phyloP scores from a whole-genome alignment of 2,797 vertebrate genomes.

The Sebastes iracundus region DNA sequence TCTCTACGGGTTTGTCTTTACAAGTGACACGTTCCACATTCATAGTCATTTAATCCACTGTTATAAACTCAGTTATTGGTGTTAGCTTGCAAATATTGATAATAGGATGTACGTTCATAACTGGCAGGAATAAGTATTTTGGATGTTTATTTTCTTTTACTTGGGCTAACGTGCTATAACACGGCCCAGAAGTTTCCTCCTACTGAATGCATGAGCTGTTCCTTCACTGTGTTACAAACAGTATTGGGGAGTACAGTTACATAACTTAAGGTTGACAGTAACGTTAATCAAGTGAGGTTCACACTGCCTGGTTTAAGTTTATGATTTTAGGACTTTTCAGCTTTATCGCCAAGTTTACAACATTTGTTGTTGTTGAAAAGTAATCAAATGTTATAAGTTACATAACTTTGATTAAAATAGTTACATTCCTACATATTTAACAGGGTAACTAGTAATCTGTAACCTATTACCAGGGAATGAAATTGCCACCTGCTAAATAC shows the following conservation, averaged over 20 bases:
- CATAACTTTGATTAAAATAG: background rate
- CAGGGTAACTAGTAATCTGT: background rate
- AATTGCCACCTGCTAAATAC: no score
- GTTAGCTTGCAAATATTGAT: background rate
- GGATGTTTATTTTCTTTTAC: background rate
- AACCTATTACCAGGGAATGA: background rate
- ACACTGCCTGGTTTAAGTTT: background rate
- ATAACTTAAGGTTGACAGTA: no score
- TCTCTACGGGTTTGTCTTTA: background rate
- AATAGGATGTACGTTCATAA: background rate
- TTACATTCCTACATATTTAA: background rate
- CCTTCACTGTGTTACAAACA: background rate
- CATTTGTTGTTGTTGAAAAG: background rate
- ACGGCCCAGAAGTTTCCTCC: fast-evolving
- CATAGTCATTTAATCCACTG: background rate
- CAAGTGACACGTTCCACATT: background rate
- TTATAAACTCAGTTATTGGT: background rate
- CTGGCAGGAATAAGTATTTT: background rate
- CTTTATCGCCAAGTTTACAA: no score
- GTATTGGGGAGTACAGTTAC: background rate
- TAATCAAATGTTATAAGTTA: background rate
- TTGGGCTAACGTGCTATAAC: background rate
- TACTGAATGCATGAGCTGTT: background rate
- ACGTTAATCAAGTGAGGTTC: background rate
- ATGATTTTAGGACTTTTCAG: fast-evolving